Conservation (phyloP, 2,888 invertebrate species). For the Stramonita haemastoma region DNA sequence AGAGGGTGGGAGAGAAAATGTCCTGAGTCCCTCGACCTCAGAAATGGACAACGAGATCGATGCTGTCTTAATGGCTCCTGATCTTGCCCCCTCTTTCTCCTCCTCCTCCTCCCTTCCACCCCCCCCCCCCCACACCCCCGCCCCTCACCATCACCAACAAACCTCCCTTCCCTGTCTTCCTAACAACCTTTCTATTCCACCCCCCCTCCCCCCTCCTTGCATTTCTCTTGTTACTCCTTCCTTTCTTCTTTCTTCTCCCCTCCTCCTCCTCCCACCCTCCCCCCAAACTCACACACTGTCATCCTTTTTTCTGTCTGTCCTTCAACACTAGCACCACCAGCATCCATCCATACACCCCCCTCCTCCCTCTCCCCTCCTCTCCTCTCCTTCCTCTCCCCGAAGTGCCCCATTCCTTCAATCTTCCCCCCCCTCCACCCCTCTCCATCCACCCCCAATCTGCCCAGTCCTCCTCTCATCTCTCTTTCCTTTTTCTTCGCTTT, state of each 20-base stretch:
- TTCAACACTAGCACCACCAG: not conserved
- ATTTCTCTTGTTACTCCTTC: not conserved
- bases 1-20: not conserved
- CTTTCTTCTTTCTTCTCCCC: too few relatives aligned
- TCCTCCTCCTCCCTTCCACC: not conserved
- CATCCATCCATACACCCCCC: not conserved
- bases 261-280: too few relatives aligned
- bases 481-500: not conserved
- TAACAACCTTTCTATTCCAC: not conserved
- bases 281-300: not conserved
- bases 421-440: too few relatives aligned
- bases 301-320: not conserved
- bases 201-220: not conserved
- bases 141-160: not conserved
- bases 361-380: not conserved
- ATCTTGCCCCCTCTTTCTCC: not conserved
- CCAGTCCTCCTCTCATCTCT: not conserved
- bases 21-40: conserved; percentile 25
- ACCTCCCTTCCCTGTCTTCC: not conserved
- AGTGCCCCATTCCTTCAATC: not conserved
- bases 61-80: conserved; percentile 24
- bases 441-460: too few relatives aligned
- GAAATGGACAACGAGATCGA: conserved; percentile 30
- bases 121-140: not conserved
- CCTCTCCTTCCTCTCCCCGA: not conserved